Conservation (phyloP, 2,797 vertebrate species). For the Dallia pectoralis region DNA sequence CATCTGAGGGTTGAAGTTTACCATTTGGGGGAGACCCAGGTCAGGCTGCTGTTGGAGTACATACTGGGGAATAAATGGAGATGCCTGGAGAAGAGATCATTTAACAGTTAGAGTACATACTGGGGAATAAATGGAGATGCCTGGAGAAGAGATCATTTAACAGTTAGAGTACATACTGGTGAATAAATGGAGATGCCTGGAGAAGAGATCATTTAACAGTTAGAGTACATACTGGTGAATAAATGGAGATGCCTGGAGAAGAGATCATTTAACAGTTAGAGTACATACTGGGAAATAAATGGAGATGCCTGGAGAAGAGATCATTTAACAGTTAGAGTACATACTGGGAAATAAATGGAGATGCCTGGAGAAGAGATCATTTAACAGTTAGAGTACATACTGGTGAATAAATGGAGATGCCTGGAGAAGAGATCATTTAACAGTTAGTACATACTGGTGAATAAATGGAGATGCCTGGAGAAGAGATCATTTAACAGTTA, state of each 20-base stretch:
- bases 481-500: neutral
- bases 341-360: conserved; percentile 56
- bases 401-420: conserved; percentile 54
- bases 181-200: conserved; percentile 56
- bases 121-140: conserved; percentile 54
- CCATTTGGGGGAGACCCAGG: conserved; percentile 60
- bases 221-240: too few relatives aligned
- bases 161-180: too few relatives aligned
- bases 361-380: conserved; percentile 36
- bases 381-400: too few relatives aligned
- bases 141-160: conserved; percentile 29
- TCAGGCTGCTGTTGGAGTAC: conserved; percentile 69
- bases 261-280: neutral
- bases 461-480: conserved; percentile 56
- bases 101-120: too few relatives aligned
- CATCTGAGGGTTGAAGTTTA: conserved; percentile 69
- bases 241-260: conserved; percentile 52
- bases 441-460: too few relatives aligned
- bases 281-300: too few relatives aligned
- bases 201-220: neutral
- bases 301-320: conserved; percentile 47
- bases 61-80: conserved; percentile 58
- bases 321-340: too few relatives aligned
- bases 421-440: conserved; percentile 29
- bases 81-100: conserved; percentile 36